phyloP scores from a whole-genome alignment of 2,113 vertebrate genomes.

The Oreochromis tanganicae region DNA sequence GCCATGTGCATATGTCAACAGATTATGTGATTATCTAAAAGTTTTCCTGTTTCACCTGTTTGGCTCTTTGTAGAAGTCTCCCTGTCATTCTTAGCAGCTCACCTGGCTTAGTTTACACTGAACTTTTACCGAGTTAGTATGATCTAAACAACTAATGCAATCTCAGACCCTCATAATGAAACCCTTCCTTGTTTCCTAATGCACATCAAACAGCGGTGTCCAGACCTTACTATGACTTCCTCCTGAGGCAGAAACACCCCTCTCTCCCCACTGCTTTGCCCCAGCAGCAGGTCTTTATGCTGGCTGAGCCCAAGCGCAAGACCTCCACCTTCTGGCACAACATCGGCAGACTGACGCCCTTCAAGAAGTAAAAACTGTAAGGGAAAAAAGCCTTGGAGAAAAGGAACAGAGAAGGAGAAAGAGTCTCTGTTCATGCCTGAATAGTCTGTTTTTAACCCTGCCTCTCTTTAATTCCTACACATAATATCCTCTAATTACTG shows the following conservation, averaged over 20 bases:
- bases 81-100: neutral
- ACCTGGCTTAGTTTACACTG: neutral
- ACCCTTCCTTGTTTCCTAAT: neutral
- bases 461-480: conserved; percentile 20
- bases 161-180: neutral
- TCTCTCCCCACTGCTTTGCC: conserved; percentile 79
- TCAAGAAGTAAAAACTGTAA: conserved; percentile 78
- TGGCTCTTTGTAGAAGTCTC: neutral
- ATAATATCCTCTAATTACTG: conserved; percentile 27
- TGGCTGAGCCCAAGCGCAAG: conserved; percentile 92
- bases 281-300: conserved; percentile 89
- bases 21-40: neutral
- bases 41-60: neutral
- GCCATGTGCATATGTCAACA: neutral
- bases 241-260: conserved; percentile 88
- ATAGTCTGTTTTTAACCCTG: conserved; percentile 43
- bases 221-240: conserved; percentile 87
- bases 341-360: conserved; percentile 89
- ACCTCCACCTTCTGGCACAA: conserved; percentile 96
- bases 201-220: conserved; percentile 65
- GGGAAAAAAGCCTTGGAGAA: neutral
- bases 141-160: neutral
- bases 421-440: conserved; percentile 61
- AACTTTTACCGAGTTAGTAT: neutral
- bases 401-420: neutral